These are phyloP conservation scores for Camponotus fellah DNA, from an alignment of 2,888 invertebrate genomes.

Conservation along the genomic window DNA sequence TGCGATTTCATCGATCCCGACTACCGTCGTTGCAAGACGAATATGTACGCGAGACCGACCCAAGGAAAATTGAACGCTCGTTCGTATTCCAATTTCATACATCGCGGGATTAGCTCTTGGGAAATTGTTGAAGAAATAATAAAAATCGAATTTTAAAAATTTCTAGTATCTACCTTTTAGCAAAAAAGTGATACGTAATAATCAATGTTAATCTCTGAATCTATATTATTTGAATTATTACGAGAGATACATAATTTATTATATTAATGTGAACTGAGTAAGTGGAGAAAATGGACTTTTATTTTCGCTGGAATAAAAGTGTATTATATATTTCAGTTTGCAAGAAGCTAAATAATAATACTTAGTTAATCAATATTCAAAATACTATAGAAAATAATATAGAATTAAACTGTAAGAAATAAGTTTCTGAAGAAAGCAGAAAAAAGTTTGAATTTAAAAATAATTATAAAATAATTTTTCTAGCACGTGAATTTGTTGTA, in stretches of 20 bases:
- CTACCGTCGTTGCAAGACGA: slow-evolving; percentile 23
- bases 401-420: not conserved
- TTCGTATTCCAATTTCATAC: not conserved
- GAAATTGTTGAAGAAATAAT: not conserved
- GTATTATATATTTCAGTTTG: not conserved
- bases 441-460: not conserved
- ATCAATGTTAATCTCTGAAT: not conserved
- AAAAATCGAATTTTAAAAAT: not conserved
- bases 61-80: slow-evolving; percentile 20
- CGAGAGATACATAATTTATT: not conserved
- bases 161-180: not conserved
- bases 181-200: not conserved
- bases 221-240: slow-evolving; percentile 11
- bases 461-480: not conserved
- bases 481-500: not conserved
- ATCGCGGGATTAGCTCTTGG: not conserved
- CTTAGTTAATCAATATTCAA: slow-evolving; percentile 2
- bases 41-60: not conserved
- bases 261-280: not conserved
- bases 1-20: slow-evolving; percentile 42
- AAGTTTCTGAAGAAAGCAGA: not conserved
- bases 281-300: not conserved
- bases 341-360: not conserved
- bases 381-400: not conserved
- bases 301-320: not conserved